A percentile compares a stretch with the other conserved stretches of the same genome.
Conservation (phyloP, 2,113 vertebrate genomes). For the Aspidoscelis tigris region DNA sequence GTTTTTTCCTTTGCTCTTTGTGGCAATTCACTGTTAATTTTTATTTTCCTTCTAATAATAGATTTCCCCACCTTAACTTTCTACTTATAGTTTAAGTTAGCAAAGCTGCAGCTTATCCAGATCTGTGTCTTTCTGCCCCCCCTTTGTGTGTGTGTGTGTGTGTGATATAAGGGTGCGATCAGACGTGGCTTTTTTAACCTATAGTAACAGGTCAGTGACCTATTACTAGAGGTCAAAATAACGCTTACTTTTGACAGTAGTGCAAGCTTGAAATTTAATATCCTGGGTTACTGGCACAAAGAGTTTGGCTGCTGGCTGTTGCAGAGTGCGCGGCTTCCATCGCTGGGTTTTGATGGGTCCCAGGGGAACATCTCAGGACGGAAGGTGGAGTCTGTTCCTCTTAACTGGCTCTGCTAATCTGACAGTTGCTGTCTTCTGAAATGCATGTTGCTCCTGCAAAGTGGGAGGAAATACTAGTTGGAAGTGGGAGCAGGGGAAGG, state of each 20-base stretch:
- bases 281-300: neutral
- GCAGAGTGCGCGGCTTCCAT: neutral
- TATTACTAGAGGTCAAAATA: neutral
- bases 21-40: too few relatives aligned
- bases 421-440: neutral
- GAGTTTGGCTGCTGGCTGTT: neutral
- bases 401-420: neutral
- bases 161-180: too few relatives aligned
- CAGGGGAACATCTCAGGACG: neutral
- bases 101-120: too few relatives aligned
- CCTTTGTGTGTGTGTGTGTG: too few relatives aligned
- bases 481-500: too few relatives aligned
- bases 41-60: too few relatives aligned
- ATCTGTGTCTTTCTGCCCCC: too few relatives aligned
- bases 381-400: neutral
- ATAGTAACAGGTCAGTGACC: neutral
- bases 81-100: too few relatives aligned
- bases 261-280: neutral
- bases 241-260: neutral
- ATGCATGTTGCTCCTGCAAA: neutral
- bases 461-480: neutral
- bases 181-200: too few relatives aligned
- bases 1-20: conserved; percentile 48
- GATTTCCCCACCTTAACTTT: too few relatives aligned
- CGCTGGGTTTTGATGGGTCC: neutral